Percentiles rank a stretch among this genome's conserved stretches.
Conservation (phyloP, 2,888 invertebrate species). For the Macrophya alboannulata region DNA sequence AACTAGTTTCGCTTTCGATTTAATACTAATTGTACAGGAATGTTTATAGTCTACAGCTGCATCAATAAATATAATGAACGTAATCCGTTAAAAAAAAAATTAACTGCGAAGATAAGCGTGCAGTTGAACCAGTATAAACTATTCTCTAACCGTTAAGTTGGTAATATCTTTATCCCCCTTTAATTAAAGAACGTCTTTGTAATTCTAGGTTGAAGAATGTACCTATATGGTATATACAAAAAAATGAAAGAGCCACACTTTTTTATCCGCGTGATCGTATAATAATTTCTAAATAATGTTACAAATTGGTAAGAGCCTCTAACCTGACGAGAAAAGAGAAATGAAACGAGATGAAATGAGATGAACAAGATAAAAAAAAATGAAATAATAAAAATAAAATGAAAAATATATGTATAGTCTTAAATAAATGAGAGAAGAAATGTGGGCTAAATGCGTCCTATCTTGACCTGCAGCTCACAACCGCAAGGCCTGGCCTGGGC, state of each 20-base stretch:
- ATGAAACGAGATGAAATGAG: slow-evolving; percentile 59
- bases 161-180: too few relatives aligned
- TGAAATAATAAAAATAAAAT: not conserved
- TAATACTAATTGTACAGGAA: not conserved
- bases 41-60: not conserved
- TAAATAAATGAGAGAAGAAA: slow-evolving; percentile 64
- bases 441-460: slow-evolving; percentile 77
- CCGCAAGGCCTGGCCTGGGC: slow-evolving; percentile 72
- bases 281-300: not conserved
- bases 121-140: too few relatives aligned
- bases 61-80: not conserved
- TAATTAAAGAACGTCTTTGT: not conserved
- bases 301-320: not conserved
- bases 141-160: too few relatives aligned
- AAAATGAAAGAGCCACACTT: not conserved
- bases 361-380: slow-evolving; percentile 48
- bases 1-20: slow-evolving; percentile 45
- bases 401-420: not conserved
- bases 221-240: not conserved
- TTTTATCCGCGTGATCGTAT: not conserved
- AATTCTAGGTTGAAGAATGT: not conserved
- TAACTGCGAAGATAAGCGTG: too few relatives aligned
- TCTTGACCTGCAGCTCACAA: slow-evolving; percentile 75
- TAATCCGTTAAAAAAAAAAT: too few relatives aligned
- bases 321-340: slow-evolving; percentile 58